These are phyloP conservation scores for Himalopsyche kuldschensis DNA, from an alignment of 2,888 invertebrate genomes.

Conservation along the genomic window DNA sequence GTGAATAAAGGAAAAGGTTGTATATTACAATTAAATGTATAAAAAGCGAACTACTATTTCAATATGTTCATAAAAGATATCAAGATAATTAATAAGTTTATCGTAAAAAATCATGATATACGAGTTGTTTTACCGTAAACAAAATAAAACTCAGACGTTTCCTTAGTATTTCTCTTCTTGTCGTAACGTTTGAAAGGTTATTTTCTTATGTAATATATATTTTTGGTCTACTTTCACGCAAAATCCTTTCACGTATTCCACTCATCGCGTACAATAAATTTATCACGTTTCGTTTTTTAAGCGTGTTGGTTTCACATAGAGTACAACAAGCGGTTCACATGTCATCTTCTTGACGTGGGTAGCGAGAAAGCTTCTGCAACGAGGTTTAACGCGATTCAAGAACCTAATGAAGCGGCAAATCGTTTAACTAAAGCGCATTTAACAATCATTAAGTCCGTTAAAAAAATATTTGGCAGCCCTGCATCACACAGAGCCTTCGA, in stretches of 20 bases:
- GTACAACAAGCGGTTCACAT: not conserved
- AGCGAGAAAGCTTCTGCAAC: not conserved
- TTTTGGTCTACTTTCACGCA: not conserved
- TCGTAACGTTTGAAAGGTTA: not conserved
- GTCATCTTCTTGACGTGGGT: not conserved
- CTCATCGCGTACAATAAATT: not conserved
- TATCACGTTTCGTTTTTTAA: not conserved
- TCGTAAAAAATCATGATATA: not conserved
- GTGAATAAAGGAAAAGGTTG: too few species aligned
- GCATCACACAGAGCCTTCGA: not conserved
- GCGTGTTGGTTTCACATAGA: not conserved
- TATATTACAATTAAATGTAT: too few species aligned
- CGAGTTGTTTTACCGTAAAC: not conserved
- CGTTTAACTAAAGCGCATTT: not conserved
- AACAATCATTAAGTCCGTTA: not conserved
- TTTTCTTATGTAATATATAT: not conserved
- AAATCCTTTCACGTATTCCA: not conserved
- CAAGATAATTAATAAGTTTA: too few species aligned
- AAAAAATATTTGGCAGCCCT: not conserved
- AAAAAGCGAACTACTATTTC: too few species aligned
- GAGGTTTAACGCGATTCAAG: not conserved
- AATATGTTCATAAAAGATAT: too few species aligned
- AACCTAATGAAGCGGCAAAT: not conserved
- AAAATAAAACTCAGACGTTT: not conserved
- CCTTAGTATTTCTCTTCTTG: not conserved